Base-by-base conservation (phyloP, 2,888 invertebrate species). In the Leucophenga maculata region DNA sequence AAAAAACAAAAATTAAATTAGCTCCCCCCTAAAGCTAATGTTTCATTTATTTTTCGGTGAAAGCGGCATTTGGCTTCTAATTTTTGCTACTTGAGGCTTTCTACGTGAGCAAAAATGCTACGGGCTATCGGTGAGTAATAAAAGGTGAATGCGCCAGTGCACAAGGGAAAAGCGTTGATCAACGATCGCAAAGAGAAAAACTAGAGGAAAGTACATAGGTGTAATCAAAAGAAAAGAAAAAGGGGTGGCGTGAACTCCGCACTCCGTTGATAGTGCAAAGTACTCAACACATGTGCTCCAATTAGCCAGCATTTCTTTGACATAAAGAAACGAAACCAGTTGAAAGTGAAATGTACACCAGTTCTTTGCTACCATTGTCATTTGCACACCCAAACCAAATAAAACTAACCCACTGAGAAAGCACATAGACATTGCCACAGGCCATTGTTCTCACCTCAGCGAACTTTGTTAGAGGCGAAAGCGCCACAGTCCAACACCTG, bases 51-150 rank as follows among this genome's bases (percentile, higher is more conserved):
- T 68, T 71, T 55, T 46, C 18, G 57, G 60, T 39, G 60, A 60
- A 60, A 60, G 60, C 39, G 9, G 39, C 44, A 44, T 8, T 18
- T 14, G 39, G 1, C 1, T 39, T 74, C 71, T 59, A 50, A 71
- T 72, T 82, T 79, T 76, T 39, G 39, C 39, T 26, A 39, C 3
- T 78, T 84, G 77, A 75, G 82, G 80, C 84, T 80, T 80, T 80
- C 80, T 80, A 78, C 46, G n/a, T 46, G 46, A 13, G 46, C 3
- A 14, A 3, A 46, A 46, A 46, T 46, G 46, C 13, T 46, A 6
- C 50, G 16, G 18, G 50, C 22, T 50, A 65, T 8, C 46, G 50
- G 31, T 64, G 55, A 65, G 71, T 74, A 75, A 84, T 84, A 82
- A 73, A 70, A 74, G 74, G 74, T 74, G 77, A 71, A 72, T 64